phyloP scores from a whole-genome alignment of 2,888 invertebrate species.

The Elgonia sp. region DNA sequence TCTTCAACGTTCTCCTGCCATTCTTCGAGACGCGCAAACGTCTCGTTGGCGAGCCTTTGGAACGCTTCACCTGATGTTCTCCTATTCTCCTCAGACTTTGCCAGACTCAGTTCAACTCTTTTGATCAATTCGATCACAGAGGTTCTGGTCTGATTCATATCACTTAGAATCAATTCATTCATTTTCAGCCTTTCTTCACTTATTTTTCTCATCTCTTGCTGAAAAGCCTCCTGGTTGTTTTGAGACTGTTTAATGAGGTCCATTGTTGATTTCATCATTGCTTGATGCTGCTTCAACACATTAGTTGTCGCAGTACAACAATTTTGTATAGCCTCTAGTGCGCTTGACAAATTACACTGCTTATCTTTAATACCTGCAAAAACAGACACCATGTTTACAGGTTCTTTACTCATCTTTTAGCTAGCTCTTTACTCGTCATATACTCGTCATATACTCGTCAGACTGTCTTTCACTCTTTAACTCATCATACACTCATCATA shows the following conservation, averaged over 20 bases:
- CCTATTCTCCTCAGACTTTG: too few species aligned
- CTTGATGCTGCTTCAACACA: background rate
- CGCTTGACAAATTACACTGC: background rate
- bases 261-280: background rate
- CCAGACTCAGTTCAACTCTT: too few species aligned
- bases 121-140: too few species aligned
- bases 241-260: background rate
- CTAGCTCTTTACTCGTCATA: background rate
- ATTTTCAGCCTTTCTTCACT: background rate
- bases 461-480: background rate
- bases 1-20: background rate
- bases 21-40: background rate
- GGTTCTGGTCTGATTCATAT: too few species aligned
- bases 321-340: background rate
- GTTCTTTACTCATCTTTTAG: background rate
- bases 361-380: background rate
- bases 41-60: background rate
- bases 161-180: background rate
- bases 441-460: background rate
- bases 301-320: background rate
- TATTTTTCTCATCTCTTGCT: background rate
- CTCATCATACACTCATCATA: background rate
- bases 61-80: too few species aligned
- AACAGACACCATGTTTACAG: slow-evolving; percentile 1
- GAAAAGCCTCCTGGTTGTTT: background rate